Base-by-base conservation (phyloP, 2,113 vertebrate genomes). In the Gnathochromis pfefferi region DNA sequence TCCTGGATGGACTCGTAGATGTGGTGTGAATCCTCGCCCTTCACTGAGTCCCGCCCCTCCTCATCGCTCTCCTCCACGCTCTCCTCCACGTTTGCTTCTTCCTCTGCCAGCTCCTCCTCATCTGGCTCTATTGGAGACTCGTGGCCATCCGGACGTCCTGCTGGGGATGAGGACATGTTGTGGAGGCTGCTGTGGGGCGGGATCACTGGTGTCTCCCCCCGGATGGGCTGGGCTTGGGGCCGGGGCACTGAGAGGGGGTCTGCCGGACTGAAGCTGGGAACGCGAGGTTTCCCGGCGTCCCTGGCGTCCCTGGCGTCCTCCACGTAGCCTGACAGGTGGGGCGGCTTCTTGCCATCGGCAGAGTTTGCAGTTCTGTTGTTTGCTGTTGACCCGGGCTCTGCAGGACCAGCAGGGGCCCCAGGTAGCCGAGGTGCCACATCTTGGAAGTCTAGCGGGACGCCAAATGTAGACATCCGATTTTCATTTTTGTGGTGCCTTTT, bases 401-500 rank as follows among this genome's bases (percentile, higher is more conserved):
- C 2, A 1, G 87, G 33, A 40, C 14, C 65, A 28, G 19, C 45
- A 3, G 58, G 57, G 4, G 40, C 68, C 16, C 26, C 21, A 6
- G 42, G 9, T 16, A 45, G 63, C 12, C 40, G 13, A 19, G 87
- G 33, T 0, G 84, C 40, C 4, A 33, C 80, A 11, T 96, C 96
- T 1, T 92, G 87, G 12, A 93, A 82, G 14, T 97, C 96, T 54
- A 95, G 49, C 0, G 91, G 95, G 21, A 96, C 82, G 0, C 96
- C 96, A 2, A 97, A 97, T 0, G 96, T 97, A 5, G 96, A 97
- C 96, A 97, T 96, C 51, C 96, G 96, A 91, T 97, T 96, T 45
- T 97, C 96, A 1, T 87, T 88, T 80, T 95, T 96, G 7, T 84
- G 92, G 58, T 90, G 58, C 3, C 90, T 73, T 1, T 26, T 33